Conservation (phyloP, 2,113 vertebrate species). For the Sturnira hondurensis region DNA sequence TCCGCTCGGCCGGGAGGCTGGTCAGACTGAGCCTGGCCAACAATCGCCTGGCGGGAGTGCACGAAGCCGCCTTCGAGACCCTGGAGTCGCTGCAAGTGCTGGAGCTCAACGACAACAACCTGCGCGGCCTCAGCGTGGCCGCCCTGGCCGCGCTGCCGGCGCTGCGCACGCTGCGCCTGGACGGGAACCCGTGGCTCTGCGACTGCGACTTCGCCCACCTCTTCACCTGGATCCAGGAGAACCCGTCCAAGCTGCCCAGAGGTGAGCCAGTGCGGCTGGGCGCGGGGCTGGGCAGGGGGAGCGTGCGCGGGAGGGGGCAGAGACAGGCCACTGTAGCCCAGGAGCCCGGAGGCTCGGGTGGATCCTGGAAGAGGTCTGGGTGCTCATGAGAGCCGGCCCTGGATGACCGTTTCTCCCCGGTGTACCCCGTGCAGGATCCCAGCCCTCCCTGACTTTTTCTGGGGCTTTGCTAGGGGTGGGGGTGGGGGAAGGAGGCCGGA, state of each 20-base stretch:
- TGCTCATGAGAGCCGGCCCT: fast-evolving
- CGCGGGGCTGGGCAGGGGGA: fast-evolving
- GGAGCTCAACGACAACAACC: slow-evolving; percentile 92
- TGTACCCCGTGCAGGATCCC: background rate
- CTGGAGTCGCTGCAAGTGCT: slow-evolving; percentile 94
- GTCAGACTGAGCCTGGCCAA: slow-evolving; percentile 93
- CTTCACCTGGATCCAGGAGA: slow-evolving; percentile 94
- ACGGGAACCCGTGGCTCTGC: slow-evolving; percentile 98
- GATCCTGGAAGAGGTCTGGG: background rate
- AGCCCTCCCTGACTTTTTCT: background rate
- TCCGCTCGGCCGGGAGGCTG: slow-evolving; percentile 91
- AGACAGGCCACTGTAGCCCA: background rate
- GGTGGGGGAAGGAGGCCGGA: background rate
- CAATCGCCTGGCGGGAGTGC: slow-evolving; percentile 91
- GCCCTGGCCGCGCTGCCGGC: slow-evolving; percentile 90
- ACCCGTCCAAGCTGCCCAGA: slow-evolving; percentile 92
- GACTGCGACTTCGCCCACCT: slow-evolving; percentile 97
- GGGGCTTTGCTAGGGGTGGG: background rate
- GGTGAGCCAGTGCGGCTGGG: slow-evolving; percentile 79
- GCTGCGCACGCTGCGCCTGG: slow-evolving; percentile 89
- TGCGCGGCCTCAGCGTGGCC: slow-evolving; percentile 89
- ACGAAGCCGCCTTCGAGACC: slow-evolving; percentile 90
- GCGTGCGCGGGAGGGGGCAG: background rate
- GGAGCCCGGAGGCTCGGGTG: too few species aligned
- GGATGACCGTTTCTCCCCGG: fast-evolving